Conservation (phyloP, 2,797 vertebrate genomes). For the Hydrocynus forskahlii region DNA sequence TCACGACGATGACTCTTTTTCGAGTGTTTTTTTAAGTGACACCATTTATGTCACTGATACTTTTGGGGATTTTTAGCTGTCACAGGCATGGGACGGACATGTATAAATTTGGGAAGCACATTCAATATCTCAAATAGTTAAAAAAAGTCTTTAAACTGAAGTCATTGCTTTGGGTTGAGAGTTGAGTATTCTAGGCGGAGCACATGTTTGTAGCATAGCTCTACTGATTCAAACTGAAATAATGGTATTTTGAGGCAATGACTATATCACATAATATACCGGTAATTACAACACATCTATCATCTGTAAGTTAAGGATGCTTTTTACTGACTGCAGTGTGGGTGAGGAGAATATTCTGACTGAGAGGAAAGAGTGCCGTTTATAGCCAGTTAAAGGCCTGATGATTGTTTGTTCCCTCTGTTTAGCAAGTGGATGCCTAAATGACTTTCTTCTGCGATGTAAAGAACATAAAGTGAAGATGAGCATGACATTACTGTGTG, state of each 20-base stretch:
- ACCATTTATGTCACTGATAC: too few species aligned
- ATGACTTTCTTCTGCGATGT: slow-evolving; percentile 52
- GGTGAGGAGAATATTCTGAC: slow-evolving; percentile 31
- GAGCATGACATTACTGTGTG: slow-evolving; percentile 41
- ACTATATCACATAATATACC: background rate
- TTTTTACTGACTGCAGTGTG: background rate
- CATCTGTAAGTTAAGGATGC: background rate
- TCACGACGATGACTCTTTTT: too few species aligned
- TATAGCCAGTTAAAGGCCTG: slow-evolving; percentile 22
- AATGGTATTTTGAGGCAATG: background rate
- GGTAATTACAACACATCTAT: too few species aligned
- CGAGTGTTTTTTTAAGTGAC: too few species aligned
- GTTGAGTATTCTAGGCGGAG: too few species aligned
- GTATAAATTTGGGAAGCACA: too few species aligned
- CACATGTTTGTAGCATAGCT: too few species aligned
- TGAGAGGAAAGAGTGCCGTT: slow-evolving; percentile 27
- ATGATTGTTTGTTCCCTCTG: slow-evolving; percentile 43
- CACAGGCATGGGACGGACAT: too few species aligned
- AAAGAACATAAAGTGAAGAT: slow-evolving; percentile 46
- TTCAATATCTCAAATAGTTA: too few species aligned
- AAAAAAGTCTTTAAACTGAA: too few species aligned
- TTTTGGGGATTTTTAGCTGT: too few species aligned
- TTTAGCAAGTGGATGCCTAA: slow-evolving; percentile 36
- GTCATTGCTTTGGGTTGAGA: too few species aligned
- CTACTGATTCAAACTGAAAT: background rate